Conservation (phyloP, 2,113 vertebrate genomes). For the Corynorhinus townsendii region DNA sequence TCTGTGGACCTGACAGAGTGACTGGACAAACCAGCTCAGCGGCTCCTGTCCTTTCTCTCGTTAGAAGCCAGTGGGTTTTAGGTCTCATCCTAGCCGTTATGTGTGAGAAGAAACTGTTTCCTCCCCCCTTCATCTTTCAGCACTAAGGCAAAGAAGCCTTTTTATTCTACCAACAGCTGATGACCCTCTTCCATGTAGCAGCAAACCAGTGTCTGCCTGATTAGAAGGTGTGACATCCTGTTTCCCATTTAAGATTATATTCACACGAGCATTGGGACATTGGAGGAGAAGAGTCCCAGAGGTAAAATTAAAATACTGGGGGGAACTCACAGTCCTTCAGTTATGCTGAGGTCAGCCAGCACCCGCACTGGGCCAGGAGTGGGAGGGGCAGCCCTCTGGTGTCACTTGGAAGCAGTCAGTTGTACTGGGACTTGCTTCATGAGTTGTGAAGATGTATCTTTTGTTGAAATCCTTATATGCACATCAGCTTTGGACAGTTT, state of each 20-base stretch:
- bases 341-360: neutral
- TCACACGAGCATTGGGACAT: conserved; percentile 49
- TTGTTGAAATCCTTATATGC: neutral
- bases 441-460: neutral
- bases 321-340: neutral
- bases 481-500: conserved; percentile 22
- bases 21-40: neutral
- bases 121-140: conserved; percentile 15
- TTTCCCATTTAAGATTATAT: conserved; percentile 50
- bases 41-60: neutral
- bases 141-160: conserved; percentile 34
- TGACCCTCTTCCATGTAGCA: conserved; percentile 60
- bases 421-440: neutral
- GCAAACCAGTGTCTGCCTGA: conserved; percentile 59
- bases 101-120: conserved; percentile 10
- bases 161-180: conserved; percentile 32
- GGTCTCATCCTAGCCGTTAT: neutral
- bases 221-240: conserved; percentile 56
- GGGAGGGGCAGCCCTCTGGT: neutral
- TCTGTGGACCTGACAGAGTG: conserved; percentile 69
- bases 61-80: neutral
- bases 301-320: conserved; percentile 65
- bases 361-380: neutral
- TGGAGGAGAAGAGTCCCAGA: conserved; percentile 70
- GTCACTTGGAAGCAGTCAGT: neutral